Base-by-base conservation (phyloP, 2,797 vertebrate species). In the Galagoides demidoff region DNA sequence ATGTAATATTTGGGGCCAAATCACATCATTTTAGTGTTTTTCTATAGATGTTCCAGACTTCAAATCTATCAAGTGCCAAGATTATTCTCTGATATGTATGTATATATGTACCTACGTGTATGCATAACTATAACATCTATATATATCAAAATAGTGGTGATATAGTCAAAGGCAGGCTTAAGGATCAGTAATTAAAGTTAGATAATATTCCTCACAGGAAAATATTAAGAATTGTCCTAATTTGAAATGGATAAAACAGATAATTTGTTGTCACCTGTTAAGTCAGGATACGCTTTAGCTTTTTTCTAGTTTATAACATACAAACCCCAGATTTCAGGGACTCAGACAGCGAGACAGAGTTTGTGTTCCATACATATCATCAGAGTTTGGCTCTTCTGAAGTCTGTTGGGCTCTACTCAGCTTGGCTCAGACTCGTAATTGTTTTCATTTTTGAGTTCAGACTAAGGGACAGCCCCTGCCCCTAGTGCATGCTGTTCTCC, bases 11-110 rank as follows among this genome's bases (percentile, higher is more conserved):
- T 70, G n/a, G 39, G 73, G 34, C 37, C 27, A 85, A 76, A 27
- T 92, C 43, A 70, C 37, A 29, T 57, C 27, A 59, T 52, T 90
- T 85, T 23, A 89, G 11, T 77, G 31, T 82, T 85, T 96, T 95
- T 66, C 37, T 61, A 31, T 77, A 49, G 55, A 52, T 5, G 79
- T 76, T 43, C 76, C 11, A 85, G 61, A 64, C 49, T 52, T 16
- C 76, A 43, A n/a, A 16, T 82, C 66, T 73, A 4, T 87, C 43
- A 92, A 39, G 52, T 94, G 43, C 25, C 78, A 25, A 45, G 16
- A 52, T 70, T 70, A 82, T 89, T 85, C 64, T 74, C 64, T 68
- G 34, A 20, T 20, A 10, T 57, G 7, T 29, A 4, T 83, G 3
- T 66, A 3, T 76, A 76, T 76, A 12, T 39, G 14, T 73, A 10